A percentile compares a stretch with the other conserved stretches of the same genome.
These are phyloP conservation scores for Lysandra coridon DNA, from an alignment of 2,888 invertebrate genomes.

Conservation along the genomic window DNA sequence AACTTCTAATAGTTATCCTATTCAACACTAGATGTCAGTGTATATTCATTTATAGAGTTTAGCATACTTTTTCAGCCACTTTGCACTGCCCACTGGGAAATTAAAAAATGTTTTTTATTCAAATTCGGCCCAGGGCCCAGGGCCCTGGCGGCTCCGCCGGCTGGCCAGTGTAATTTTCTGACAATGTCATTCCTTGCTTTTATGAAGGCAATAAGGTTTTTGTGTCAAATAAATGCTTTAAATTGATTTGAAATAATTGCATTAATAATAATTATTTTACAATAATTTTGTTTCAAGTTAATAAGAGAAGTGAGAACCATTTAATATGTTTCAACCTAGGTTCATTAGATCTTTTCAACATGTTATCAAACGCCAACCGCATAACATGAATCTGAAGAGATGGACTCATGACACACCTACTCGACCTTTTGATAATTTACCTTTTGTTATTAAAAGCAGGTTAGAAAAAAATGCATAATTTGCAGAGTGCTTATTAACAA, in stretches of 20 bases:
- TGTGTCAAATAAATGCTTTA: background rate
- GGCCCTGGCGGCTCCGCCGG: no score
- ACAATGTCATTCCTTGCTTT: no score
- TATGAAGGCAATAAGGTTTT: background rate
- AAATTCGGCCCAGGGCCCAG: no score
- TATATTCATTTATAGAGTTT: no score
- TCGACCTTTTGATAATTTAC: conserved; percentile 64
- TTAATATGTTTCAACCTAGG: background rate
- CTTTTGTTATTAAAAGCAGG: conserved; percentile 60
- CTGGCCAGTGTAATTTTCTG: no score
- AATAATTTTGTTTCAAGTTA: background rate
- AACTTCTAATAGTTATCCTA: no score
- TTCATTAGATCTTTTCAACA: background rate
- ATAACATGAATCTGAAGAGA: background rate
- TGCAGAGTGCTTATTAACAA: no score
- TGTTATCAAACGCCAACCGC: background rate
- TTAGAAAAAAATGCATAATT: conserved; percentile 36
- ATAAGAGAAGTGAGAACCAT: background rate
- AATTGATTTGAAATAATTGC: background rate
- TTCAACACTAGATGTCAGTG: no score
- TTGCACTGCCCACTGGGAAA: no score
- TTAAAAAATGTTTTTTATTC: no score
- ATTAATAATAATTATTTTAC: background rate
- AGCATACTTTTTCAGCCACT: no score
- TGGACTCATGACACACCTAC: conserved; percentile 49